phyloP scores from a whole-genome alignment of 2,888 invertebrate genomes.

The Willowsia nigromaculata region DNA sequence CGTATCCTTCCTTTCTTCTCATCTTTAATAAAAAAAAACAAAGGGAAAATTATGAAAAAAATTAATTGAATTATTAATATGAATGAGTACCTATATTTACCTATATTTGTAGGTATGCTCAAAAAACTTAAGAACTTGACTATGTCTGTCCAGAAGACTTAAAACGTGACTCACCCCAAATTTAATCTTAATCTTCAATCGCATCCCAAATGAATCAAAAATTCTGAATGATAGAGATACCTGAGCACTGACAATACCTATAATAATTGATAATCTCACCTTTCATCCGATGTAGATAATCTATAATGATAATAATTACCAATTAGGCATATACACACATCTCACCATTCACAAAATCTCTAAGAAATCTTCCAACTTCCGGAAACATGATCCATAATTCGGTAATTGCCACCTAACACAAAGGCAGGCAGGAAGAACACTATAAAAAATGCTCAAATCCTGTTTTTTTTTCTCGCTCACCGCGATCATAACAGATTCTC shows the following conservation, averaged over 20 bases:
- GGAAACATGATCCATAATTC: not conserved
- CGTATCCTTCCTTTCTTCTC: conserved; percentile 35
- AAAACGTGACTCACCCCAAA: not conserved
- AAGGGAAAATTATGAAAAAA: not conserved
- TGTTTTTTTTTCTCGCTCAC: not conserved
- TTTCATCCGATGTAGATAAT: no score
- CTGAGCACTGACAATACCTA: no score
- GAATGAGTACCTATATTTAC: no score
- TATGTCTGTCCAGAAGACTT: not conserved
- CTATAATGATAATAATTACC: not conserved
- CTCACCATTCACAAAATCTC: not conserved
- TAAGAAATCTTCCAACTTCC: not conserved
- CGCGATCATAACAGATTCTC: not conserved
- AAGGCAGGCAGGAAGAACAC: not conserved
- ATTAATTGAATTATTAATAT: not conserved
- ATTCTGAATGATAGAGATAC: no score
- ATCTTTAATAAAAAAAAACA: conserved; percentile 15
- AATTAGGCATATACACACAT: not conserved
- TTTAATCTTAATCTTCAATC: no score
- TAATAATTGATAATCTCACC: no score
- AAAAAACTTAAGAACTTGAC: conserved; percentile 41
- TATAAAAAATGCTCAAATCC: not conserved
- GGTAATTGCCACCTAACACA: not conserved
- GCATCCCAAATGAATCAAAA: no score
- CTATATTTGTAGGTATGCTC: not conserved